These are phyloP conservation scores for Plutomurus gul DNA, from an alignment of 1,140 invertebrate genomes.

Conservation along the genomic window DNA sequence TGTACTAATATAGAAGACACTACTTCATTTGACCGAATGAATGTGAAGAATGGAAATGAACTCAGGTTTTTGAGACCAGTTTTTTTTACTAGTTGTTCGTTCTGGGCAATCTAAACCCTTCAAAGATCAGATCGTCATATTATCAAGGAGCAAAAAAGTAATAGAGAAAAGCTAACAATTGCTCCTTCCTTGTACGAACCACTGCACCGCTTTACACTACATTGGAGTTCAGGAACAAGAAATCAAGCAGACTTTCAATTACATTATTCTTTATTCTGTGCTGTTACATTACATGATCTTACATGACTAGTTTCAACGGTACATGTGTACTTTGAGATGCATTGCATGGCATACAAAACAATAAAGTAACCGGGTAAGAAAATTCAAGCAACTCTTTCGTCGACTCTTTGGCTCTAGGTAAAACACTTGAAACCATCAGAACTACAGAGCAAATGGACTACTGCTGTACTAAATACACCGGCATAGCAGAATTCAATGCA, in stretches of 20 bases:
- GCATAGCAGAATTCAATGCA: too few species aligned
- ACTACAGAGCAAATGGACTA: too few species aligned
- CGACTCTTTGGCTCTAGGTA: too few species aligned
- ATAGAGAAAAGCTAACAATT: not conserved
- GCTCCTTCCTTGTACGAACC: not conserved
- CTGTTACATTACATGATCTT: not conserved
- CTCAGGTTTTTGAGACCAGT: not conserved
- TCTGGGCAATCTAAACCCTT: not conserved
- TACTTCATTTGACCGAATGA: slow-evolving; percentile 16
- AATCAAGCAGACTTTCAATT: slow-evolving; percentile 20
- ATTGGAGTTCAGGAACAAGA: slow-evolving; percentile 13
- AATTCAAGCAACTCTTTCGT: not conserved
- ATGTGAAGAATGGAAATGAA: slow-evolving; percentile 9
- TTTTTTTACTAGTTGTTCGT: not conserved
- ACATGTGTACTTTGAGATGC: not conserved
- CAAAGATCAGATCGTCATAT: slow-evolving; percentile 1
- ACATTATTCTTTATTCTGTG: too few species aligned
- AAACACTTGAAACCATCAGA: too few species aligned
- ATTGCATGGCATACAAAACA: not conserved
- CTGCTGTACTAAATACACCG: too few species aligned
- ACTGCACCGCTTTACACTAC: not conserved
- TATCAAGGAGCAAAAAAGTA: slow-evolving; percentile 13
- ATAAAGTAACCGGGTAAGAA: slow-evolving; percentile 26
- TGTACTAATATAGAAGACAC: not conserved
- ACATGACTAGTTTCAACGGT: slow-evolving; percentile 27